Evolutionary conservation across 2,888 invertebrate species (phyloP).

Genomic region (Dynastes tityus): DNA sequence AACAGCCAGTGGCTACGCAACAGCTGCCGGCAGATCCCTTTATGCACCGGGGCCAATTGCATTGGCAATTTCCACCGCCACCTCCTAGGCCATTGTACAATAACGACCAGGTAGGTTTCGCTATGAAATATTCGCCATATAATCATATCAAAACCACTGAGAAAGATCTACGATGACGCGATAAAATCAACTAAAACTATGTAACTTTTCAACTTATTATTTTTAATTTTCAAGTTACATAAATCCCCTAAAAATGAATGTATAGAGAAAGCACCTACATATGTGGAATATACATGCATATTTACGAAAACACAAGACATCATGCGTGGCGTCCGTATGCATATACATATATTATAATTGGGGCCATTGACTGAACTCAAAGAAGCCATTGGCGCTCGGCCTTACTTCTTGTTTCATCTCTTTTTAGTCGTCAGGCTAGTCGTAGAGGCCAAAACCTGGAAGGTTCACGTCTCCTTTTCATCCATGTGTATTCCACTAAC

Average conservation of each 20-base stretch:
- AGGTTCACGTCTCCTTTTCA: slow-evolving; percentile 29
- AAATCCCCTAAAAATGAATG: slow-evolving; percentile 8
- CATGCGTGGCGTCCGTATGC: background rate
- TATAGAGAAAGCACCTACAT: slow-evolving; percentile 28
- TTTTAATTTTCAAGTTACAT: slow-evolving; percentile 28
- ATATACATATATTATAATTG: slow-evolving; percentile 40
- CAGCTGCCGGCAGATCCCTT: slow-evolving; percentile 72
- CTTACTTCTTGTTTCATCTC: slow-evolving; percentile 47
- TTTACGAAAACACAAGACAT: background rate
- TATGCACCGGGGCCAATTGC: slow-evolving; percentile 80
- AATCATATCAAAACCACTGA: too few species aligned
- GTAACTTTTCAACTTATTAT: slow-evolving; percentile 29
- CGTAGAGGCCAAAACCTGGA: slow-evolving; percentile 47
- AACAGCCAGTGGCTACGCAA: slow-evolving; percentile 64
- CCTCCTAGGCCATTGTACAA: slow-evolving; percentile 84
- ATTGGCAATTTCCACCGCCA: slow-evolving; percentile 90
- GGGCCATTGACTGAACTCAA: slow-evolving; percentile 49
- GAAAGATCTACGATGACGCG: too few species aligned
- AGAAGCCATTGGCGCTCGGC: slow-evolving; percentile 33
- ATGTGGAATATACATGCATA: slow-evolving; percentile 1
- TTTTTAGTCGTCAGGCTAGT: slow-evolving; percentile 40
- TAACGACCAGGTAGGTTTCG: slow-evolving; percentile 83
- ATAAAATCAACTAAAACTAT: slow-evolving; percentile 18
- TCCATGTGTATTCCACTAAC: slow-evolving; percentile 6
- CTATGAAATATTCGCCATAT: slow-evolving; percentile 13